phyloP scores from a whole-genome alignment of 2,113 vertebrate species.

The Phrynosoma platyrhinos region DNA sequence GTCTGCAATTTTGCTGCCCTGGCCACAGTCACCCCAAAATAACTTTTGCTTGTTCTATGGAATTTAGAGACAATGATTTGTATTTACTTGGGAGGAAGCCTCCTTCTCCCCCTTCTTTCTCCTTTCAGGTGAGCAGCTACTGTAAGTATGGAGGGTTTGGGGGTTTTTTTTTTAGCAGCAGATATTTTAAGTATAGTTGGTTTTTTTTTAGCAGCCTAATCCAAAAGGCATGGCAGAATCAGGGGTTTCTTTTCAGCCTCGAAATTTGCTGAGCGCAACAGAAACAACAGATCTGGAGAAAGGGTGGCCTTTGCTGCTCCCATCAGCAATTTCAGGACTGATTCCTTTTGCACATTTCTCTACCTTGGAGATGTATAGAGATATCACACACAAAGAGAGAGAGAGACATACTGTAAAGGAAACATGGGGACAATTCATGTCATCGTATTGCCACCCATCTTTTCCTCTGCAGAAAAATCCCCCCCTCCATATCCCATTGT shows the following conservation, averaged over 20 bases:
- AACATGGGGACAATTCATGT: no score
- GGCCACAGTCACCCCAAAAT: neutral
- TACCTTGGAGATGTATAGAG: neutral
- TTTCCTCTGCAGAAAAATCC: neutral
- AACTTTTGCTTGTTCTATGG: neutral
- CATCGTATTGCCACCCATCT: no score
- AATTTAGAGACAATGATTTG: neutral
- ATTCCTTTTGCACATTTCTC: neutral
- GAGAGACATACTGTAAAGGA: no score
- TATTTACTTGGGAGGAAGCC: neutral
- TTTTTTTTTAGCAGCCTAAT: no score
- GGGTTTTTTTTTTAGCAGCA: no score
- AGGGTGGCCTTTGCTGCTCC: neutral
- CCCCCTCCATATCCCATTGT: neutral
- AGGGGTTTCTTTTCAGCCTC: neutral
- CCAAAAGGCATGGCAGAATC: no score
- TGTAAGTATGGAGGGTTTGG: no score
- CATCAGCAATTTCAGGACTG: neutral
- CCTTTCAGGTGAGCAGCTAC: neutral
- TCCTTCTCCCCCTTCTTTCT: neutral
- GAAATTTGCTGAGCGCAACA: neutral
- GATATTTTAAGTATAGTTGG: no score
- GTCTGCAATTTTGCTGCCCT: neutral
- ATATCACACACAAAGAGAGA: no score
- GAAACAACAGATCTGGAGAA: neutral